Percentiles rank a stretch among this genome's conserved stretches.
These are phyloP conservation scores for Vimba vimba DNA, from an alignment of 2,113 vertebrate species.

Conservation along the genomic window DNA sequence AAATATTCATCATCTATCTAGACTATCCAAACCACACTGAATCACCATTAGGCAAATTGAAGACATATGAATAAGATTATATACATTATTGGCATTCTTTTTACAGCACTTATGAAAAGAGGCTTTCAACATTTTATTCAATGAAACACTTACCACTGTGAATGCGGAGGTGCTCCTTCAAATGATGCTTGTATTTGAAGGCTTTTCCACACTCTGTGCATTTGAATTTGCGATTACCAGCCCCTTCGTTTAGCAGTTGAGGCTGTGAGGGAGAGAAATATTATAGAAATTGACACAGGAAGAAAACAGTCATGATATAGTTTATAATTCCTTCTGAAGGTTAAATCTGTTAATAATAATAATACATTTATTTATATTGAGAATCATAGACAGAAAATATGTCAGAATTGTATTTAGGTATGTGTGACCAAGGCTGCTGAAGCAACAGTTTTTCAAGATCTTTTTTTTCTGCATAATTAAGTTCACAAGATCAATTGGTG, in stretches of 20 bases:
- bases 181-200: slow-evolving; percentile 98
- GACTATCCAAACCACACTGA: slow-evolving; percentile 23
- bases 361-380: background rate
- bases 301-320: background rate
- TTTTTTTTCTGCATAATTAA: background rate
- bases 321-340: background rate
- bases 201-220: slow-evolving; percentile 98
- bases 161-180: slow-evolving; percentile 98
- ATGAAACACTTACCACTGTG: slow-evolving; percentile 87
- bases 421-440: background rate
- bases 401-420: background rate
- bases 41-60: slow-evolving; percentile 20
- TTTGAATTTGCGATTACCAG: slow-evolving; percentile 97
- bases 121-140: slow-evolving; percentile 46
- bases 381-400: slow-evolving; percentile 17
- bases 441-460: background rate
- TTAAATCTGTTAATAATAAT: background rate
- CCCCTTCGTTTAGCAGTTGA: slow-evolving; percentile 88
- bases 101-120: slow-evolving; percentile 45
- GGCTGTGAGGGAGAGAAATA: slow-evolving; percentile 76
- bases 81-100: slow-evolving; percentile 15
- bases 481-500: background rate
- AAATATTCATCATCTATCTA: slow-evolving; percentile 35
- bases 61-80: slow-evolving; percentile 6
- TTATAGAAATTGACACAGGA: slow-evolving; percentile 4